Base-by-base conservation (phyloP, 1,140 invertebrate species). In the Ericerus pela region DNA sequence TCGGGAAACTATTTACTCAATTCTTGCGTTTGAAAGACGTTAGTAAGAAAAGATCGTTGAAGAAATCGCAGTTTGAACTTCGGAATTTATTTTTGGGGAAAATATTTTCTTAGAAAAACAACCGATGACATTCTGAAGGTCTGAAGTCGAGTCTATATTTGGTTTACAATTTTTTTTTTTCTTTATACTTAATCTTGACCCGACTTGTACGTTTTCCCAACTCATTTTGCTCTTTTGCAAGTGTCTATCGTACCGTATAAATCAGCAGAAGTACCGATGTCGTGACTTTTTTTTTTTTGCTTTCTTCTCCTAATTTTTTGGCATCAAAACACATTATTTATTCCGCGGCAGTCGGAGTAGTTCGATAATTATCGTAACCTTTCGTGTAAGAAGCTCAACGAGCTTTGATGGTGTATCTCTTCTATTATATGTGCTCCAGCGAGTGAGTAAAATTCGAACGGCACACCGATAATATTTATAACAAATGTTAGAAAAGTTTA, bases 141-240 rank as follows among this genome's bases (percentile, higher is more conserved):
- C 41, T 12, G 20, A 47, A 47, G 20, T 47, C 16, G 14, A 47
- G 16, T 47, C 41, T 47, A 47, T 47, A 47, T 47, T 47, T 24
- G 41, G 41, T 47, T 4, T 3, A 47, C 6, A 10, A 12, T 47
- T 47, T 33, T 38, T 38, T 38, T 38, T n/a, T 38, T 14, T 38
- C 20, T 38, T 38, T n/a, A 3, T 38, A n/a, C 20, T 38, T 24
- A 47, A 47, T 47, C 41, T 47, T 47, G 41, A 47, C 41, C 41
- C 41, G 22, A 47, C 41, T 47, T 24, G 26, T 16, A 8, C 41
- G 16, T 47, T 47, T 6, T n/a, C n/a, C 37, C 6, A 41, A 41
- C 14, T 41, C 20, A 8, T 24, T 8, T 14, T 24, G 41, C 3
- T 10, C 22, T 3, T 33, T 14, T 4, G 4, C 14, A 18, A 4